Percentiles rank a stretch among this genome's conserved stretches.
Conservation (phyloP, 2,113 vertebrate genomes). For the Picathartes gymnocephalus region DNA sequence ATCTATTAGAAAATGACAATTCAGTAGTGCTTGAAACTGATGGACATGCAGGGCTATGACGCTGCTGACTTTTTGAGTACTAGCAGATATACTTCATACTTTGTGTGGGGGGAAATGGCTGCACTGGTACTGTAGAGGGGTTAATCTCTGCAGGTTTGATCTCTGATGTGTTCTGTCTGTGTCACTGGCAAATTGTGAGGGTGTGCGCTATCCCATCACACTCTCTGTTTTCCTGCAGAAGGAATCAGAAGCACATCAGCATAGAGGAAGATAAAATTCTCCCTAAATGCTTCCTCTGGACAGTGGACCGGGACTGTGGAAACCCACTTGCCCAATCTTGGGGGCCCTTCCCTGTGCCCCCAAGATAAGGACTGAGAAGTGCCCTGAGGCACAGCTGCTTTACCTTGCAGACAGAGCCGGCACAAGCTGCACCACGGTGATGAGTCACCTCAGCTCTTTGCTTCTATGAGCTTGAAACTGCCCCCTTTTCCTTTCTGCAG, state of each 20-base stretch:
- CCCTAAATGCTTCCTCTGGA: background rate
- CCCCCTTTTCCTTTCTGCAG: background rate
- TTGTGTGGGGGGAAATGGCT: background rate
- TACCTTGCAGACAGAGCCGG: background rate
- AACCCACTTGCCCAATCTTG: background rate
- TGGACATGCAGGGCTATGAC: background rate
- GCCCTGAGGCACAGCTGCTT: background rate
- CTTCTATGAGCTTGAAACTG: background rate
- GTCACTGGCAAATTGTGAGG: background rate
- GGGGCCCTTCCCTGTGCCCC: background rate
- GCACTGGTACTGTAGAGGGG: background rate
- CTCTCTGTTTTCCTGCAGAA: background rate
- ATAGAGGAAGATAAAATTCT: background rate
- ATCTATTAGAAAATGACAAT: background rate
- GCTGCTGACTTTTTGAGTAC: background rate
- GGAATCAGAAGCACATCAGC: background rate
- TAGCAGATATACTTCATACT: background rate
- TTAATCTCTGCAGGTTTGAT: background rate
- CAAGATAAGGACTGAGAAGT: background rate
- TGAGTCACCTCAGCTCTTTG: background rate
- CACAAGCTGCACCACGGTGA: accelerated
- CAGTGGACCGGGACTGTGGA: background rate
- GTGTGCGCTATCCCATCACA: no score
- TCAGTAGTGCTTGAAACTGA: background rate
- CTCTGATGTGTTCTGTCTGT: background rate